Base-by-base conservation (phyloP, 2,113 vertebrate species). In the Sula dactylatra region DNA sequence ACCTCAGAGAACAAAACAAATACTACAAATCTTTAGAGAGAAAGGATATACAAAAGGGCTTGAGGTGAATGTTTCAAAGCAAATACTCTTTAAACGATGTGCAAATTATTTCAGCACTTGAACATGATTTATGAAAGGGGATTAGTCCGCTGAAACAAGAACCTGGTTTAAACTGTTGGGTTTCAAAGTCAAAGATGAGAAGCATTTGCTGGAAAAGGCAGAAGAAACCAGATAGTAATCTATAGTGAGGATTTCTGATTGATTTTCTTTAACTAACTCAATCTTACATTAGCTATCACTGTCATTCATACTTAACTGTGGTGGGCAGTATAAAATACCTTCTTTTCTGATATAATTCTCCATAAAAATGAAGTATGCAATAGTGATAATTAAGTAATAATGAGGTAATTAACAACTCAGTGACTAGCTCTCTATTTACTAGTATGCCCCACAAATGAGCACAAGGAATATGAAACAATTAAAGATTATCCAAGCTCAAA, bases 11-110 rank as follows among this genome's bases (percentile, higher is more conserved):
- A 98, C 98, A 99, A 99, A 99, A 98, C 98, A 98, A 99, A 98
- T 98, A 98, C 89, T 97, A 98, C 97, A 98, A 98, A 98, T 98
- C 98, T 98, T 98, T 97, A 95, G 98, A 98, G 98, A 97, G 96
- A 98, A 98, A 98, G 98, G 97, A 98, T 98, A 98, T 98, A 98
- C 98, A 97, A 98, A 98, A 98, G 98, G 98, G 98, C 98, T 98
- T 97, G 98, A 98, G 98, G 98, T 99, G 98, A 98, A 98, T 98
- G 98, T 98, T 98, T 98, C 98, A 98, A 99, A 99, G 98, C 98
- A 99, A 98, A 99, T 98, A 98, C 95, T 98, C 97, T 98, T 98
- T 98, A 98, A 98, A 98, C 91, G 97, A 98, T 98, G 98, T 98
- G 98, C 98, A 99, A 98, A 99, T 99, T 98, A 98, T 98, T 98